phyloP scores from a whole-genome alignment of 2,113 vertebrate species.

The Pelvicachromis taeniatus region DNA sequence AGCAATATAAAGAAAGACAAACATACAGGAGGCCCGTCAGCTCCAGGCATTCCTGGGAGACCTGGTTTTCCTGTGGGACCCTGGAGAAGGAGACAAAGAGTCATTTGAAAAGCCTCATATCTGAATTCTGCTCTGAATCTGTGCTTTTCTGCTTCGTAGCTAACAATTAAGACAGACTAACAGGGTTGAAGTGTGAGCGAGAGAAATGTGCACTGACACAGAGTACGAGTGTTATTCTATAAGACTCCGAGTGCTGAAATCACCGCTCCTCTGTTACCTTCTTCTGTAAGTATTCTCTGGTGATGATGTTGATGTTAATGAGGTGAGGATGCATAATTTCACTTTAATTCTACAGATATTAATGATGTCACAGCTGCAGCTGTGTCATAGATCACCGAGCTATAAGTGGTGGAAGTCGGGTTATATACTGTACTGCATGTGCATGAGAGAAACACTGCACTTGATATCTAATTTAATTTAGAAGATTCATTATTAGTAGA shows the following conservation, averaged over 20 bases:
- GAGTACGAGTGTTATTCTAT: neutral
- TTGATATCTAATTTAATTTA: neutral
- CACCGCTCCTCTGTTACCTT: neutral
- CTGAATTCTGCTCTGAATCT: neutral
- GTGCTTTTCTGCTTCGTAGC: neutral
- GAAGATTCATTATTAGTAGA: neutral
- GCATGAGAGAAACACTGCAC: neutral
- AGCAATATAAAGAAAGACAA: fast-evolving
- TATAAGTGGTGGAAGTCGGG: fast-evolving
- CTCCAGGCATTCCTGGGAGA: conserved; percentile 88
- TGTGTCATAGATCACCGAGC: neutral
- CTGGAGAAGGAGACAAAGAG: conserved; percentile 44
- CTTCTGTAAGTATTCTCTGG: neutral
- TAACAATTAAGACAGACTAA: fast-evolving
- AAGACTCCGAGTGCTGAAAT: neutral
- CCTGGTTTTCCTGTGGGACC: conserved; percentile 88
- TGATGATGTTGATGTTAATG: neutral
- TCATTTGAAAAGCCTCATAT: fast-evolving
- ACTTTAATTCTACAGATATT: neutral
- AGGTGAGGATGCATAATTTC: fast-evolving
- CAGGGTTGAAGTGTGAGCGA: fast-evolving
- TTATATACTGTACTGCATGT: fast-evolving
- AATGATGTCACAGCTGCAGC: neutral
- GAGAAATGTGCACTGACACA: neutral
- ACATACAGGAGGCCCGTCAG: conserved; percentile 87